Conservation (phyloP, 1,140 invertebrate species). For the Adoxophyes honmai region DNA sequence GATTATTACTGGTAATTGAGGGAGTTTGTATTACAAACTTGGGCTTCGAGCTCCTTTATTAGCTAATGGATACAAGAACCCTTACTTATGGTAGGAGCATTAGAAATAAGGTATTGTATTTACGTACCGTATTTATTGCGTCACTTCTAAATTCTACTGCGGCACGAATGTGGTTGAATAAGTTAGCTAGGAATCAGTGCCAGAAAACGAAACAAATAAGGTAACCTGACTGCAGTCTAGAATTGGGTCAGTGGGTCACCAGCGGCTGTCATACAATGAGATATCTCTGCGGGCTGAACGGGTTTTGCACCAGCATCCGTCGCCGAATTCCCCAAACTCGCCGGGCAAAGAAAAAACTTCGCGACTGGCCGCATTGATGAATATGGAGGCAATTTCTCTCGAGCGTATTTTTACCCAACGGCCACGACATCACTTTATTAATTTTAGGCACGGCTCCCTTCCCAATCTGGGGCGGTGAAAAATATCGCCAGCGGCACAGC, state of each 20-base stretch:
- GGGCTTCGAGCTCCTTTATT: too few relatives aligned
- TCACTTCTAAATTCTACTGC: neutral
- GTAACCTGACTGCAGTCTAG: constrained; percentile 61
- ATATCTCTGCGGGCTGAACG: constrained; percentile 59
- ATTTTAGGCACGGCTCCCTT: constrained; percentile 31
- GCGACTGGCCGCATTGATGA: constrained; percentile 16
- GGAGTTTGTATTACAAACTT: too few relatives aligned
- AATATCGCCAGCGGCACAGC: constrained; percentile 32
- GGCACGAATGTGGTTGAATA: constrained; percentile 49
- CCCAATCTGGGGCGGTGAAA: constrained; percentile 31
- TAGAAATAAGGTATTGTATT: too few relatives aligned
- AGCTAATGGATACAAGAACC: too few relatives aligned
- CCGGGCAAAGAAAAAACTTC: constrained; percentile 21
- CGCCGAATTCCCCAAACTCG: constrained; percentile 35
- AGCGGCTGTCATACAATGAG: constrained; percentile 68
- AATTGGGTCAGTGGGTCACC: constrained; percentile 67
- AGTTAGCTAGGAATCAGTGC: constrained; percentile 53
- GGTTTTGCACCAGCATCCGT: constrained; percentile 44
- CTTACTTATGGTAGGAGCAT: too few relatives aligned
- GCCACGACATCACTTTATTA: constrained; percentile 30
- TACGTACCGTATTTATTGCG: too few relatives aligned
- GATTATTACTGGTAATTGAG: too few relatives aligned
- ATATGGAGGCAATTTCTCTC: constrained; percentile 23
- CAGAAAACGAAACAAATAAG: constrained; percentile 68
- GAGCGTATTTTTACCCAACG: constrained; percentile 20